Base-by-base conservation (phyloP, 92 coral and sea anemone species). In the Phenganax marumi region DNA sequence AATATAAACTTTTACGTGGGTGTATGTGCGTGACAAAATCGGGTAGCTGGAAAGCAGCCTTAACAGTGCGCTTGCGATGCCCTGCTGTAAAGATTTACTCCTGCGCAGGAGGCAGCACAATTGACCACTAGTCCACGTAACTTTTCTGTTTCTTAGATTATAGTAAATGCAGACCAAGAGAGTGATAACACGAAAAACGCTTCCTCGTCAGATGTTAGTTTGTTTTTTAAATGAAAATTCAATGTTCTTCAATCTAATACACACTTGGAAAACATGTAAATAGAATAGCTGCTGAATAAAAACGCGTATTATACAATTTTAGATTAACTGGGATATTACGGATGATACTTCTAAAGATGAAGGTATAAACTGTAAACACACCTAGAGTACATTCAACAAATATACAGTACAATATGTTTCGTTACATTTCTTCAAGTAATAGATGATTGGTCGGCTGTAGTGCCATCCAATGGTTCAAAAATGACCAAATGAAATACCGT, bases 321-420 rank as follows among this genome's bases (percentile, higher is more conserved):
- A 78, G 83, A 78, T 78, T 39, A 78, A 78, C 68, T 78, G 83
- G 83, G 83, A 78, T 78, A 63, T 63, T 66, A 63, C 56, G n/a
- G 73, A 46, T 78, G 83, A 78, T 43, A 78, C 72, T 18, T 46
- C 83, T 0, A 61, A 78, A 47, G 58, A 33, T 19, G 81, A 76
- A 54, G 81, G 81, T 76, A 74, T 47, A 18, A 18, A 63, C 6
- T 18, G 6, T 19, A 56, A 1, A 33, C 1, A 4, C 4, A 33
- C 43, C 1, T 33, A 33, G n/a, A n/a, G n/a, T n/a, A n/a, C n/a
- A n/a, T n/a, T n/a, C n/a, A n/a, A n/a, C n/a, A n/a, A n/a, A n/a
- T n/a, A n/a, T n/a, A n/a, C n/a, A n/a, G n/a, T 33, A 33, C 4
- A 33, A 1, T 1, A 33, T 4, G 43, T 33, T 33, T 33, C 43